Evolutionary conservation across 2,888 invertebrate species (phyloP).

Genomic region (Gymnocheta viridis): DNA sequence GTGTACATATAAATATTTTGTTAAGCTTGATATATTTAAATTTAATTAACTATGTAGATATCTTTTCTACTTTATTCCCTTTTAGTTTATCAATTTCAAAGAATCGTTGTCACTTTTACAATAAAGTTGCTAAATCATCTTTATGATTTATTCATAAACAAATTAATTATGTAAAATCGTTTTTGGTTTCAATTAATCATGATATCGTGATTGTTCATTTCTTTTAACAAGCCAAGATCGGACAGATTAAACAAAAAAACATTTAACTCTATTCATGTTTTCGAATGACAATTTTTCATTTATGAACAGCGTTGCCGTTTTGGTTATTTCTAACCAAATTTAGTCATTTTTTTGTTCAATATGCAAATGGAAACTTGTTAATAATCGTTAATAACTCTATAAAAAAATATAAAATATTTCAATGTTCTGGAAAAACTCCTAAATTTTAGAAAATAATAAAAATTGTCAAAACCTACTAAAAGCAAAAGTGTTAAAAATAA

Average conservation of each 20-base stretch:
- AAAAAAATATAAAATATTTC: too few relatives aligned
- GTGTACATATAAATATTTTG: too few relatives aligned
- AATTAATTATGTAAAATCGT: slow-evolving; percentile 17
- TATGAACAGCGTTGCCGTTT: slow-evolving; percentile 3
- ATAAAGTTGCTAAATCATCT: not conserved
- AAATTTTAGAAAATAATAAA: too few relatives aligned
- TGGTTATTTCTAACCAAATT: too few relatives aligned
- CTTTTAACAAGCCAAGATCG: not conserved
- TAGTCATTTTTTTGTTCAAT: too few relatives aligned
- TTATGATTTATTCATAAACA: slow-evolving; percentile 5
- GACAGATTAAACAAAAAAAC: slow-evolving; percentile 1
- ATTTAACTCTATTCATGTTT: not conserved
- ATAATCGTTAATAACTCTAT: too few relatives aligned
- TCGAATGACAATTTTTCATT: slow-evolving; percentile 24
- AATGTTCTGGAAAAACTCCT: too few relatives aligned
- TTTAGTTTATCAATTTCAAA: not conserved
- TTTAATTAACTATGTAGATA: too few relatives aligned
- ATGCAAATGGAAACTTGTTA: too few relatives aligned
- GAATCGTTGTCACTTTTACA: slow-evolving; percentile 10
- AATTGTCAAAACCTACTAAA: too few relatives aligned
- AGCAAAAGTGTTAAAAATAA: too few relatives aligned
- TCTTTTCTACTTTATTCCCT: not conserved
- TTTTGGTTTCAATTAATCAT: slow-evolving; percentile 48
- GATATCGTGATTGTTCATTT: slow-evolving; percentile 37
- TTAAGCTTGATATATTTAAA: too few relatives aligned